phyloP scores from a whole-genome alignment of 2,888 invertebrate species.

The Gonocerus acuteangulatus region DNA sequence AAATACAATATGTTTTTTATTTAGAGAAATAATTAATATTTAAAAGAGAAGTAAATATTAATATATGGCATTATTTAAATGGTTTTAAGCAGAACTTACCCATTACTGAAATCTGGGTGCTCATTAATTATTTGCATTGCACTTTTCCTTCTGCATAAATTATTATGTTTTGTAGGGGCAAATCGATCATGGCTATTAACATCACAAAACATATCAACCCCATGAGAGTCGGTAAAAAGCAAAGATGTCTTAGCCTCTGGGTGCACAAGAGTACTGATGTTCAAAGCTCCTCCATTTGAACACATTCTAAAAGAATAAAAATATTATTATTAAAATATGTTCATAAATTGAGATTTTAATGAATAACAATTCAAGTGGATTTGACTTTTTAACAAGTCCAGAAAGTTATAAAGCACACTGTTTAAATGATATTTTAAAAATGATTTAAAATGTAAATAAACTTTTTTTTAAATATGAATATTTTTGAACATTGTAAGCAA shows the following conservation, averaged over 20 bases:
- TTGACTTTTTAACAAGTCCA: no score
- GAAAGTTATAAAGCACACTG: no score
- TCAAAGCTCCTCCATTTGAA: constrained; percentile 25
- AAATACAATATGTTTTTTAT: no score
- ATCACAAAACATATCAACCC: constrained; percentile 55
- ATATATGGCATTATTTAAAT: no score
- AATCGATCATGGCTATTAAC: constrained; percentile 53
- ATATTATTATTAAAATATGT: background rate
- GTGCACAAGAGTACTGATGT: constrained; percentile 41
- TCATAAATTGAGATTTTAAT: background rate
- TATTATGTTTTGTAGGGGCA: constrained; percentile 59
- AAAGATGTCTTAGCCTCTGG: constrained; percentile 48
- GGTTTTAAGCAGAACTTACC: no score
- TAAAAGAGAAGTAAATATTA: no score
- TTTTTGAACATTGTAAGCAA: no score
- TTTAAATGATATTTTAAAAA: no score
- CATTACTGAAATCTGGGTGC: constrained; percentile 49
- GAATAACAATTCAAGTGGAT: no score
- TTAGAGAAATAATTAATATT: no score
- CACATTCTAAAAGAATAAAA: constrained; percentile 32
- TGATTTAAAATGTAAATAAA: no score
- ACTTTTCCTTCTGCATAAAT: constrained; percentile 53
- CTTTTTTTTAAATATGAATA: no score
- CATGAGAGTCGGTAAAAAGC: constrained; percentile 49
- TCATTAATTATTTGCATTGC: constrained; percentile 52